A percentile compares a stretch with the other conserved stretches of the same genome.
Conservation (phyloP, 2,888 invertebrate species). For the Barypeithes pellucidus region DNA sequence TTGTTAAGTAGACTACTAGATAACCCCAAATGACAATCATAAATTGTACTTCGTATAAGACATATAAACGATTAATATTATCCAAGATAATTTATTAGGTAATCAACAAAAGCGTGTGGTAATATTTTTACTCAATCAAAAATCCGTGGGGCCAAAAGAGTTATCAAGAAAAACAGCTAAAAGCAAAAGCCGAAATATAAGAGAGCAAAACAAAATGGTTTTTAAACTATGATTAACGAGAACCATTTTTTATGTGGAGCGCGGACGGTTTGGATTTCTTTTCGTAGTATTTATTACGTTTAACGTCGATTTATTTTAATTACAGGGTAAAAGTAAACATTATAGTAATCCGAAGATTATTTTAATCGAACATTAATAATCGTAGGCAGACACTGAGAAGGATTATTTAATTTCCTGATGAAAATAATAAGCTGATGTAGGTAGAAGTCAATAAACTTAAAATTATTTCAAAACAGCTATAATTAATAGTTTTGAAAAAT, state of each 20-base stretch:
- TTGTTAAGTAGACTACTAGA: slow-evolving; percentile 1
- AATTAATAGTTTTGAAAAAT: too few species aligned
- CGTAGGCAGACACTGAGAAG: not conserved
- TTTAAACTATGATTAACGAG: slow-evolving; percentile 44
- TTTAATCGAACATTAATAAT: slow-evolving; percentile 20
- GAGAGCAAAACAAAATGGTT: slow-evolving; percentile 27
- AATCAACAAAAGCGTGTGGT: slow-evolving; percentile 28
- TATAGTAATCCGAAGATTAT: not conserved
- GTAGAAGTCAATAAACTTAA: not conserved
- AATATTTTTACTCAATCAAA: slow-evolving; percentile 33
- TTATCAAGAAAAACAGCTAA: slow-evolving; percentile 36
- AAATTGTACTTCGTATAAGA: not conserved
- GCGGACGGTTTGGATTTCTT: slow-evolving; percentile 7
- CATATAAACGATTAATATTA: not conserved
- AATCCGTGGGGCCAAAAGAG: slow-evolving; percentile 24
- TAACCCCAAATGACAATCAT: not conserved
- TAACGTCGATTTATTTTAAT: slow-evolving; percentile 38
- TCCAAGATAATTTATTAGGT: slow-evolving; percentile 22
- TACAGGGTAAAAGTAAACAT: slow-evolving; percentile 38
- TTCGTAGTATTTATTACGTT: slow-evolving; percentile 31
- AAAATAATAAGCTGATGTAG: not conserved
- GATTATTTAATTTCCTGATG: not conserved
- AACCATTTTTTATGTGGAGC: slow-evolving; percentile 33
- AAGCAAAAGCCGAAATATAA: slow-evolving; percentile 27
- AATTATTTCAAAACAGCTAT: not conserved